Base-by-base conservation (phyloP, 2,113 vertebrate genomes). In the Mirza zaza region DNA sequence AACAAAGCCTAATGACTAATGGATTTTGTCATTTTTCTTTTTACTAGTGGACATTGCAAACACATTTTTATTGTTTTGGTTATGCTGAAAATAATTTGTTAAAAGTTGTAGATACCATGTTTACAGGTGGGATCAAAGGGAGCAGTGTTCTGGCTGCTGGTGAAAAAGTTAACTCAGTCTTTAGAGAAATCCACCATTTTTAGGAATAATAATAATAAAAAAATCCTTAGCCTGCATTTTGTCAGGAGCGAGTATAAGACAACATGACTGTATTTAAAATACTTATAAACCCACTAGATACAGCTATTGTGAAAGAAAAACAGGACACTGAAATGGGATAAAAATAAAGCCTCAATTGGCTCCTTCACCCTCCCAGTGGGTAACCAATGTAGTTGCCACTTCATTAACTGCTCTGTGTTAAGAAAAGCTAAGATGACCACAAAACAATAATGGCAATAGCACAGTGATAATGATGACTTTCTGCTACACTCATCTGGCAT, bases 1-100 rank as follows among this genome's bases (percentile, higher is more conserved):
- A 59, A 50, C 48, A 87, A 91, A 91, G 4, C 14, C 4, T 73
- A 48, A 42, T 93, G 36, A 93, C 55, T 85, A 77, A 65, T 93
- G 83, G 95, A 84, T 70, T 91, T 95, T 96, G 45, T 65, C 77
- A 96, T 95, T 97, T 95, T 97, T 97, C 59, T 94, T 94, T 98
- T 97, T 14, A 5, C 63, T 97, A 83, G 90, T 76, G 27, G 61
- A 34, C 9, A 8, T 65, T 96, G 83, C 5, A 94, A 68, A 39
- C 80, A 67, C 52, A 94, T 0, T 39, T 70, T 29, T 25, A 59
- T 71, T 42, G 88, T 85, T 70, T 87, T 83, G 90, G 94, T 86
- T 50, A 93, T 87, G 93, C 63, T 90, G 55, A 96, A 96, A 96
- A 29, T 50, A 92, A 90, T 83, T 95, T 52, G 87, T 97, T 97